These are phyloP conservation scores for Holacanthella duospinosa DNA, from an alignment of 2,888 invertebrate genomes.

Conservation along the genomic window DNA sequence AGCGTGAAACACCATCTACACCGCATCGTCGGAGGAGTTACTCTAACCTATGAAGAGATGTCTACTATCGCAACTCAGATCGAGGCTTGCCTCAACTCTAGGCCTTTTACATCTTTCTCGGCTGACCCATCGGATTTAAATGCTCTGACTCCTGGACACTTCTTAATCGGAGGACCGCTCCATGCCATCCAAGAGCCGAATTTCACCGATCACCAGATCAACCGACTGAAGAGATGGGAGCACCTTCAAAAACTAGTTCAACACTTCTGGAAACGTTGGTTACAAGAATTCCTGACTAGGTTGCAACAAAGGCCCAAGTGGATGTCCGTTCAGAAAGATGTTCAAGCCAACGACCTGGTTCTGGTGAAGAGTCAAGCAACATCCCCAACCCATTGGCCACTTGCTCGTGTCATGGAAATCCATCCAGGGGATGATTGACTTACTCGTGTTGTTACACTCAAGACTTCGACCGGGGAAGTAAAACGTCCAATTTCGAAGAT, in stretches of 20 bases:
- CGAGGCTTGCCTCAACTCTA: conserved; percentile 4
- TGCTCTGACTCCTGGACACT: conserved; percentile 38
- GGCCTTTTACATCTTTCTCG: conserved; percentile 34
- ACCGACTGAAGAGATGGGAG: conserved; percentile 15
- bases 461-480: not conserved
- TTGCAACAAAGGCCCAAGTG: conserved; percentile 21
- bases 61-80: too few relatives aligned
- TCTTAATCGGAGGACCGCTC: conserved; percentile 37
- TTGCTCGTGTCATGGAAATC: not conserved
- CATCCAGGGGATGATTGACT: not conserved
- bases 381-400: not conserved
- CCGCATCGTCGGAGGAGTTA: too few relatives aligned
- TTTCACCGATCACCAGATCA: not conserved
- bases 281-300: not conserved
- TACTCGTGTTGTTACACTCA: not conserved
- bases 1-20: too few relatives aligned
- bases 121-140: conserved; percentile 28
- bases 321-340: not conserved
- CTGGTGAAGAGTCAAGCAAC: conserved; percentile 10
- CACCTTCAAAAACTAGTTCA: conserved; percentile 13
- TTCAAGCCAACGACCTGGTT: conserved; percentile 11
- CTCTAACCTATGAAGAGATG: too few relatives aligned
- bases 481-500: not conserved
- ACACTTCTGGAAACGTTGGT: conserved; percentile 19
- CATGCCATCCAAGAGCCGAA: conserved; percentile 16